Base-by-base conservation (phyloP, 2,113 vertebrate genomes). In the Acrocephalus kingi region DNA sequence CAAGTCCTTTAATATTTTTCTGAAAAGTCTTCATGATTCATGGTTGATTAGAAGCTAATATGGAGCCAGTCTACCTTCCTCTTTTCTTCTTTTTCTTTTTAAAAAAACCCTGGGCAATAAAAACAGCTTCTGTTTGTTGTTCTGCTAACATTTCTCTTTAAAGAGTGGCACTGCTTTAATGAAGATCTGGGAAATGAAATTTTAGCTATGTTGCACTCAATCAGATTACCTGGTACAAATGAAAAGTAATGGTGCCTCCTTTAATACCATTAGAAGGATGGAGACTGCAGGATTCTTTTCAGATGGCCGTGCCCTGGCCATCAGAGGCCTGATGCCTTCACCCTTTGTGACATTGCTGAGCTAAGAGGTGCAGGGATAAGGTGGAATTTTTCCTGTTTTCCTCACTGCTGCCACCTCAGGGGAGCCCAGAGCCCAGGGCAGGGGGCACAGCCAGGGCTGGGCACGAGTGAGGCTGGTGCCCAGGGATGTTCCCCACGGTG, bases 151-250 rank as follows among this genome's bases (percentile, higher is more conserved):
- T 97, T 97, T 97, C 71, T 93, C 80, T 94, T 96, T 94, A 75
- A 96, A 92, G 85, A 95, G 66, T 88, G 81, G 37, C 61, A 81
- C 73, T 89, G 66, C 94, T 92, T 97, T 96, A 96, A 96, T 97
- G 95, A 97, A 98, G 79, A 97, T 91, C 58, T 67, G 94, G 96
- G 94, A 97, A 97, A 98, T 97, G 55, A 97, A 97, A 97, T 97
- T 96, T 82, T 52, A 64, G 94, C 81, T 75, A 62, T 90, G 81
- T 85, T 96, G 10, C 94, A 75, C 59, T 96, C 96, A 97, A 94
- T 97, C 85, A 69, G 77, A 97, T 97, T 97, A 97, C 84, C 90
- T 79, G 48, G 93, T 93, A 95, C 81, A 96, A 94, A 95, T 96
- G 89, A 93, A 96, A 97, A 97, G 90, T 94, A 95, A 96, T 96